These are phyloP conservation scores for Sinocyclocheilus anshuiensis DNA, from an alignment of 2,113 vertebrate genomes.

Conservation along the genomic window DNA sequence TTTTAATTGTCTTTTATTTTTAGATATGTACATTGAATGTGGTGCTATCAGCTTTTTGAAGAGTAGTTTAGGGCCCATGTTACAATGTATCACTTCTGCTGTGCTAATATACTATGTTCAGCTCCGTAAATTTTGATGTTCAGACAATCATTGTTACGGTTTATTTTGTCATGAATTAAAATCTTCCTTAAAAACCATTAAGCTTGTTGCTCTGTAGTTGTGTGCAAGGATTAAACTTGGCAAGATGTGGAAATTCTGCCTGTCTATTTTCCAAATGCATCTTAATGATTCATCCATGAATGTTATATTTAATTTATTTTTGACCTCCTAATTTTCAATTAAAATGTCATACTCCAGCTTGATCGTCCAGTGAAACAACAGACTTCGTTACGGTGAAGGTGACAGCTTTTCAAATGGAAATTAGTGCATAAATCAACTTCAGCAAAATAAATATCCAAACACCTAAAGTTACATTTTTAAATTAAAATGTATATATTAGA, in stretches of 20 bases:
- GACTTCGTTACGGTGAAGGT: no score
- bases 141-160: constrained; percentile 17
- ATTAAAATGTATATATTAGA: not conserved
- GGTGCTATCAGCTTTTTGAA: not conserved
- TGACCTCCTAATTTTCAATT: not conserved
- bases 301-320: not conserved
- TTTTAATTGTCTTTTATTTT: constrained; percentile 3
- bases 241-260: not conserved
- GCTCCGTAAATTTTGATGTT: not conserved
- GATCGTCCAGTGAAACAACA: no score
- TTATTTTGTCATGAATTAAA: not conserved
- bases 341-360: not conserved
- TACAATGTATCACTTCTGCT: not conserved
- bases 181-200: not conserved
- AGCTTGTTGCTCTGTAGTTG: not conserved
- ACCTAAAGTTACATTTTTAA: not conserved
- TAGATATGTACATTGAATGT: not conserved
- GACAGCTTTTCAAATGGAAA: no score
- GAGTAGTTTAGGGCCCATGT: not conserved
- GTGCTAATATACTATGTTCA: not conserved
- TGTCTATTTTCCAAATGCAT: not conserved
- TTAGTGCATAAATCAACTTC: not conserved
- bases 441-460: not conserved
- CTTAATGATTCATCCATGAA: not conserved
- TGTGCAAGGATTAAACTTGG: not conserved